These are phyloP conservation scores for Sitta europaea DNA, from an alignment of 2,113 vertebrate species.

Conservation along the genomic window DNA sequence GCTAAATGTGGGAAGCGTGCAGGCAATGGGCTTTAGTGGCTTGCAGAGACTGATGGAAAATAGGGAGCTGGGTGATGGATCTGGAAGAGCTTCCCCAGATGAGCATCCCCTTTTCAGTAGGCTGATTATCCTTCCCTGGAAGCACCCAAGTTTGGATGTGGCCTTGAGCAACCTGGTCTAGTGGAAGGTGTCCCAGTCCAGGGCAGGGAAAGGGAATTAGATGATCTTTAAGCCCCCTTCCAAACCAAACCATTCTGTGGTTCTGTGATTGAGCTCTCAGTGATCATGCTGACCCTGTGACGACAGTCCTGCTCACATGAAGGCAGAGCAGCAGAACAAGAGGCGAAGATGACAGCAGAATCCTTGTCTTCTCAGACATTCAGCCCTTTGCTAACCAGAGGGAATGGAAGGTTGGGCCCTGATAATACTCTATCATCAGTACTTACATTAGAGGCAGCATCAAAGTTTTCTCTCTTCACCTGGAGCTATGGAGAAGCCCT, in stretches of 20 bases:
- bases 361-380: not conserved
- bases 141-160: not conserved
- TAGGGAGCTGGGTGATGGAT: not conserved
- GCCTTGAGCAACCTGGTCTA: not conserved
- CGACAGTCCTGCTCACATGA: too few species aligned
- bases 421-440: not conserved
- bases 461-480: not conserved
- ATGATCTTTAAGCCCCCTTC: not conserved
- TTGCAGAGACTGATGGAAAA: not conserved
- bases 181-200: not conserved
- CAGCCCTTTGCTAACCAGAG: fast-evolving
- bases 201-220: not conserved
- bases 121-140: not conserved
- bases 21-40: not conserved
- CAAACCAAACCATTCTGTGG: not conserved
- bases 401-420: not conserved
- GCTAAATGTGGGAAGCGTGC: fast-evolving
- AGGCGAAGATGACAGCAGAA: not conserved
- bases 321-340: not conserved
- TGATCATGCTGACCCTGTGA: not conserved
- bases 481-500: not conserved
- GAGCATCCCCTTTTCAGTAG: not conserved
- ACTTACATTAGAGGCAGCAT: not conserved
- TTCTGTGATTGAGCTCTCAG: not conserved
- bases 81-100: not conserved